Evolutionary conservation across 2,888 invertebrate species (phyloP).

Genomic region (Andrena haemorrhoa): DNA sequence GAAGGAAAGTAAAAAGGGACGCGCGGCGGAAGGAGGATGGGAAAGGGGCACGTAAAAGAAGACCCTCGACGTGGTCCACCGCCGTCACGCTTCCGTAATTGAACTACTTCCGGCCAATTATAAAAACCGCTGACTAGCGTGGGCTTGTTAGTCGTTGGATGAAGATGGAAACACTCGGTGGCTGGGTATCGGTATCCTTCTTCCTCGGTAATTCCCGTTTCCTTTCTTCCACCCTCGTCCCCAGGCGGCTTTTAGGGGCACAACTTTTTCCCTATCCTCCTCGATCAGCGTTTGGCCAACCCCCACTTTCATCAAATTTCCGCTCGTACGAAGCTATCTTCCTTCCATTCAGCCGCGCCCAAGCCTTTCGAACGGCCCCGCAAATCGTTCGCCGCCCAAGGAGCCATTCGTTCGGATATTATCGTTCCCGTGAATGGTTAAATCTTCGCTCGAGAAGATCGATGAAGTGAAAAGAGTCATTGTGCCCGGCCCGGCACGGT

Average conservation of each 20-base stretch:
- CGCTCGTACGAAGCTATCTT: slow-evolving; percentile 39
- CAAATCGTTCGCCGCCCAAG: slow-evolving; percentile 40
- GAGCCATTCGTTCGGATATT: slow-evolving; percentile 49
- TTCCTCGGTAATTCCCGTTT: slow-evolving; percentile 10
- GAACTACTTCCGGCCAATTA: slow-evolving; percentile 79
- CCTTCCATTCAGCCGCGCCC: slow-evolving; percentile 20
- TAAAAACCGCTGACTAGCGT: slow-evolving; percentile 78
- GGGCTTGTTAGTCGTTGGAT: slow-evolving; percentile 71
- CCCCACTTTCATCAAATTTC: slow-evolving; percentile 61
- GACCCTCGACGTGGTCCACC: slow-evolving; percentile 58
- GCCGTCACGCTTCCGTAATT: slow-evolving; percentile 74
- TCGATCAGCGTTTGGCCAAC: slow-evolving; percentile 16
- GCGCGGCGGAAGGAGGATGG: not conserved
- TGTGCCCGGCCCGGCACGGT: not conserved
- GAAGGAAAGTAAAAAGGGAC: slow-evolving; percentile 23
- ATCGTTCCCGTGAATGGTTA: slow-evolving; percentile 51
- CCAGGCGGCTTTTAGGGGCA: not conserved
- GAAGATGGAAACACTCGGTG: slow-evolving; percentile 66
- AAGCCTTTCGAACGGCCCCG: slow-evolving; percentile 17
- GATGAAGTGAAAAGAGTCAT: slow-evolving; percentile 42
- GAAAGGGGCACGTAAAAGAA: slow-evolving; percentile 42
- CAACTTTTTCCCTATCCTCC: not conserved
- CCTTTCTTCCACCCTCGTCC: slow-evolving; percentile 8
- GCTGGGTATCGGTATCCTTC: slow-evolving; percentile 44
- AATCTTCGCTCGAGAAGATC: slow-evolving; percentile 55